Base-by-base conservation (phyloP, 2,888 invertebrate species). In the Suillia variegata region DNA sequence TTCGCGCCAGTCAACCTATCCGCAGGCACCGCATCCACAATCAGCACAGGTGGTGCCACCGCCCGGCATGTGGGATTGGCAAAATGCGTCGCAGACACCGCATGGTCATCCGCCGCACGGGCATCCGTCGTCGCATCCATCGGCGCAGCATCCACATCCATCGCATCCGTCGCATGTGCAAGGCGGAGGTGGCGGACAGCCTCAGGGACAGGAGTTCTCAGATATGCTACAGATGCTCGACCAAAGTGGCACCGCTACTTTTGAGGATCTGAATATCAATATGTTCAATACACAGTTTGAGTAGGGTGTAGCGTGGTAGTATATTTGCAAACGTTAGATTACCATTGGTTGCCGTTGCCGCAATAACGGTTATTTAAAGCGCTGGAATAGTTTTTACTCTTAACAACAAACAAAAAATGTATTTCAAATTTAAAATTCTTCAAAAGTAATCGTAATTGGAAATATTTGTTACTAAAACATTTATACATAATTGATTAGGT, bases 211-310 rank as follows among this genome's bases (percentile, higher is more conserved):
- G 74, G 94, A 94, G 83, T 86, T 95, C 58, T 91, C 93, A 15
- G 95, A 96, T 76, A 94, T 96, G 94, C 84, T 96, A 73, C 94
- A 95, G 83, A 94, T 96, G 88, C 84, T 96, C 58, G 93, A 94
- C 83, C 93, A 93, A 80, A 88, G 90, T 72, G 91, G 89, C 54
- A 87, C 91, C 38, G 86, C 92, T 59, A 89, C 92, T 24, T 95
- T 95, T 80, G 94, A 94, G 80, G 95, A 95, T 82, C 86, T 95
- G 74, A 92, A 91, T 77, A 87, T 95, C 70, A 89, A 89, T 75
- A 95, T 95, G 94, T 95, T 95, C 82, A 94, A 91, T 80, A 89
- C 93, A 70, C 87, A 86, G 70, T 91, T 90, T 76, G 90, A 90
- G 83, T 89, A 84, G 67, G 80, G 51, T 18, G 57, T 26, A 10